phyloP scores from a whole-genome alignment of 1,140 invertebrate species.

The Drosophila quadrilineata region DNA sequence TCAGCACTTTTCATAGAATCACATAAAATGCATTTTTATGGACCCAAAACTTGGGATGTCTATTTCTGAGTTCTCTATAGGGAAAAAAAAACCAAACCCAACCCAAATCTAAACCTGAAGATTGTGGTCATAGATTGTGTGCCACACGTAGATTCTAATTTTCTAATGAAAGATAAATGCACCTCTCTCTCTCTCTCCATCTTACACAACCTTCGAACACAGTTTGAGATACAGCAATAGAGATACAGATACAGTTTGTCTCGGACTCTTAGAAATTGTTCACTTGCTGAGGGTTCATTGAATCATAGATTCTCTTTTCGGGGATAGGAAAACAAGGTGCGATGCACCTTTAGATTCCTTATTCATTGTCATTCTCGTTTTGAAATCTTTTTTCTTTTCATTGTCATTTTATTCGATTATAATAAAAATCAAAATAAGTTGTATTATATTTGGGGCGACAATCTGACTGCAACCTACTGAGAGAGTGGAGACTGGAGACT shows the following conservation, averaged over 20 bases:
- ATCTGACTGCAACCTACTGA: slow-evolving; percentile 27
- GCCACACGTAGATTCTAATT: slow-evolving; percentile 72
- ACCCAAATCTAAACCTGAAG: slow-evolving; percentile 43
- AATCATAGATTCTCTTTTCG: slow-evolving; percentile 30
- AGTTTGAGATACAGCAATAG: no score
- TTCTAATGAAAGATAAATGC: slow-evolving; percentile 79
- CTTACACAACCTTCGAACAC: slow-evolving; percentile 24
- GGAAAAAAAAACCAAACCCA: slow-evolving; percentile 15
- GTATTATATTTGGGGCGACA: slow-evolving; percentile 60
- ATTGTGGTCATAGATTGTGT: slow-evolving; percentile 76
- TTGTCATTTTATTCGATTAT: slow-evolving; percentile 57
- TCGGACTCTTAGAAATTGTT: slow-evolving; percentile 56
- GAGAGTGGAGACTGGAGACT: slow-evolving; percentile 4
- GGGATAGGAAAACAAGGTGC: slow-evolving; percentile 33
- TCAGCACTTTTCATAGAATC: slow-evolving; percentile 39
- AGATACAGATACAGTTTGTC: no score
- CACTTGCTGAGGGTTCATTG: slow-evolving; percentile 40
- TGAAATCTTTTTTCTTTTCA: slow-evolving; percentile 24
- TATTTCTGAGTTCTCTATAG: background rate
- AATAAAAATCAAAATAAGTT: slow-evolving; percentile 75
- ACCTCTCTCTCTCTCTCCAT: slow-evolving; percentile 28
- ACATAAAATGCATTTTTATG: slow-evolving; percentile 62
- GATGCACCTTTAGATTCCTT: slow-evolving; percentile 50
- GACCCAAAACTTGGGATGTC: slow-evolving; percentile 12
- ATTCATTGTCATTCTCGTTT: background rate